phyloP scores from a whole-genome alignment of 2,797 vertebrate genomes.

The Tokudaia muenninki region DNA sequence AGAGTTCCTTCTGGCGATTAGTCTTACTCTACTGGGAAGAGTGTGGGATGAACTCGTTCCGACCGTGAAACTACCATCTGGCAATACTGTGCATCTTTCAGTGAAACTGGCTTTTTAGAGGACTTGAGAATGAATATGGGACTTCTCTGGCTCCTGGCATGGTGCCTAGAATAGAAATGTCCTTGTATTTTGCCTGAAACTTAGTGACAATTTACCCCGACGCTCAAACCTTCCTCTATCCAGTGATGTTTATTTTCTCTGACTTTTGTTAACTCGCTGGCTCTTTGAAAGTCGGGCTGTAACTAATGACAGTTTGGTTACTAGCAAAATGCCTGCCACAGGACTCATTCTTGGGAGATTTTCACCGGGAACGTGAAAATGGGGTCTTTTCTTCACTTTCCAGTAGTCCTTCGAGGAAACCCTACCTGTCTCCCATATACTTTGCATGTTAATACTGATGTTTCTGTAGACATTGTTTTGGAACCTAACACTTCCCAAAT shows the following conservation, averaged over 20 bases:
- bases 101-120: constrained; percentile 33
- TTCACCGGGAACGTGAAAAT: constrained; percentile 57
- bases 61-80: constrained; percentile 27
- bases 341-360: constrained; percentile 59
- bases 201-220: neutral
- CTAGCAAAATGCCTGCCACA: neutral
- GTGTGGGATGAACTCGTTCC: neutral
- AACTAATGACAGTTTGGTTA: constrained; percentile 52
- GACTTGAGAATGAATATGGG: neutral
- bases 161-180: neutral
- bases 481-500: constrained; percentile 48
- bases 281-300: neutral
- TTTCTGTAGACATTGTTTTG: constrained; percentile 57
- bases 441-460: constrained; percentile 62
- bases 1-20: neutral
- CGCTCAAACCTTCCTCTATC: neutral
- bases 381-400: constrained; percentile 69
- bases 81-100: constrained; percentile 53
- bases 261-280: neutral
- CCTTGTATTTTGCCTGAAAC: constrained; percentile 1
- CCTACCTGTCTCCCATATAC: constrained; percentile 33
- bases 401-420: constrained; percentile 67
- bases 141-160: constrained; percentile 4
- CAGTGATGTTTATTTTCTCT: neutral
- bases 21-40: neutral